phyloP scores from a whole-genome alignment of 2,888 invertebrate genomes.

The Lomographa bimaculata region DNA sequence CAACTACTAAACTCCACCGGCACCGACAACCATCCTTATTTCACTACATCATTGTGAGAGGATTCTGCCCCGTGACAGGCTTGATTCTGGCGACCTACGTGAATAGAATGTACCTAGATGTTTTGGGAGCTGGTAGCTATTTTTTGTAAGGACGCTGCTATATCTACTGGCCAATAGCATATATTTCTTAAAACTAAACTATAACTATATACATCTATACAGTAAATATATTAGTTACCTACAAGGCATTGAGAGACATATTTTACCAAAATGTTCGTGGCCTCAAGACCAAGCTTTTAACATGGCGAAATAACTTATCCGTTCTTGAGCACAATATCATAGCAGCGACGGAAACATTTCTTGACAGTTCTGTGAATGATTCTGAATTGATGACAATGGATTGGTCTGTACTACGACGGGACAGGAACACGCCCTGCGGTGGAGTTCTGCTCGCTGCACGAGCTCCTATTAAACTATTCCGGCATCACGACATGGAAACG shows the following conservation, averaged over 20 bases:
- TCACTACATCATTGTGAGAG: neutral
- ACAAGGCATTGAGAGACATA: no score
- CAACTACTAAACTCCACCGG: no score
- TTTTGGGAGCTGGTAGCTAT: no score
- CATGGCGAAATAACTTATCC: neutral
- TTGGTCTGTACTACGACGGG: constrained; percentile 4
- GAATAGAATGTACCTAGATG: no score
- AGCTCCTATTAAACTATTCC: constrained; percentile 1
- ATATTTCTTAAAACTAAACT: no score
- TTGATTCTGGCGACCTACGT: neutral
- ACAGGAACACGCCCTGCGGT: constrained; percentile 2
- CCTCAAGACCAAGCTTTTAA: neutral
- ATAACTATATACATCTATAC: no score
- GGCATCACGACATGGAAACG: no score
- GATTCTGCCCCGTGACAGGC: neutral
- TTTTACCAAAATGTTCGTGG: no score
- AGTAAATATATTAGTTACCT: no score
- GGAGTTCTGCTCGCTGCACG: constrained; percentile 3
- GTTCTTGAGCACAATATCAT: constrained; percentile 1
- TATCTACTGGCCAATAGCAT: no score
- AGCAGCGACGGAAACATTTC: constrained; percentile 1
- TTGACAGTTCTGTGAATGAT: constrained; percentile 1
- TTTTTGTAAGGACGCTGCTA: no score
- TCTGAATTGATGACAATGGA: constrained; percentile 1
- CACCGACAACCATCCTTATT: no score